phyloP scores from a whole-genome alignment of 2,888 invertebrate species.

The Branchipolynoe longqiensis region DNA sequence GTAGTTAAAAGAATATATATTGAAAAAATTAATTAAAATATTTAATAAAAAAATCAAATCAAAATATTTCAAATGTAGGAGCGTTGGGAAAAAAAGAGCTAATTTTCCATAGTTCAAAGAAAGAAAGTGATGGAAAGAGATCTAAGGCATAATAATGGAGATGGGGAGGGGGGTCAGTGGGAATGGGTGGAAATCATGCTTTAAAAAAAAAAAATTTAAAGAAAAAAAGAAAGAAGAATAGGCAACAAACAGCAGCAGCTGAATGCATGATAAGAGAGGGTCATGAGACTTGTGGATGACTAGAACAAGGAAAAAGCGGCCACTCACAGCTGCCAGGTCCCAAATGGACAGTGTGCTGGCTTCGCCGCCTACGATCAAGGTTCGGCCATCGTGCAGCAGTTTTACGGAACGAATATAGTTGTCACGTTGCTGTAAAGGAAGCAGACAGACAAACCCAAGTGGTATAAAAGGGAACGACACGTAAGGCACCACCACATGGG shows the following conservation, averaged over 20 bases:
- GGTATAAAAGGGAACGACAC: constrained; percentile 29
- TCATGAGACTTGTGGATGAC: background rate
- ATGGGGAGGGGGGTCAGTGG: too few relatives aligned
- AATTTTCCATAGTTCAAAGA: too few relatives aligned
- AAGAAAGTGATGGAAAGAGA: too few relatives aligned
- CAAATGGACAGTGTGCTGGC: constrained; percentile 96
- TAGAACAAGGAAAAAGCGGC: constrained; percentile 50
- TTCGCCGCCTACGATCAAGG: constrained; percentile 97
- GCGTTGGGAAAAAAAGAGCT: too few relatives aligned
- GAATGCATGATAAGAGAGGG: background rate
- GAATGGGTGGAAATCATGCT: background rate
- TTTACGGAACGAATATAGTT: constrained; percentile 98
- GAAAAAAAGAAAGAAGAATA: background rate
- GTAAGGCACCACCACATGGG: constrained; percentile 16
- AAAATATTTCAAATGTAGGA: too few relatives aligned
- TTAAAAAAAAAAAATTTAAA: background rate
- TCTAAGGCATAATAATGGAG: too few relatives aligned
- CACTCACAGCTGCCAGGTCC: constrained; percentile 90
- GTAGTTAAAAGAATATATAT: too few relatives aligned
- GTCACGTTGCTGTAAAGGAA: constrained; percentile 89
- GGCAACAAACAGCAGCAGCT: background rate
- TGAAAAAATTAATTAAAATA: too few relatives aligned
- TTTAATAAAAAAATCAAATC: too few relatives aligned
- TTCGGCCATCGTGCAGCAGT: constrained; percentile 93
- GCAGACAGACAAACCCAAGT: constrained; percentile 56